Base-by-base conservation (phyloP, 2,888 invertebrate genomes). In the Helleia helle region DNA sequence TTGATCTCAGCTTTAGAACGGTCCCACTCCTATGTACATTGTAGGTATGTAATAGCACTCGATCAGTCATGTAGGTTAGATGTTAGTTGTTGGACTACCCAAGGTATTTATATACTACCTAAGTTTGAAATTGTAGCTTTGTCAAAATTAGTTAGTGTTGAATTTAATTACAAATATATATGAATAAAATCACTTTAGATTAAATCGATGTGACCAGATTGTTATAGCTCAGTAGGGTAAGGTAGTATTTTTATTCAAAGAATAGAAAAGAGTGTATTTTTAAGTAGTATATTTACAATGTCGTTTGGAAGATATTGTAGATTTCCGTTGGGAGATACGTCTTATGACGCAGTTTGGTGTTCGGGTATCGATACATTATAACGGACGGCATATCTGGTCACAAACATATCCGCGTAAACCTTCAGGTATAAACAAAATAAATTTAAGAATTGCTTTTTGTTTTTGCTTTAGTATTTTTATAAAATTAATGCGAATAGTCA, bases 31-130 rank as follows among this genome's bases (percentile, higher is more conserved):
- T 8, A 22, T 8, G 22, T 22, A 22, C n/a, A n/a, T n/a, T 31
- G 34, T 22, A 34, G 34, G 9, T 34, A 34, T 27, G 27, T 27
- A 22, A 27, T 34, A 7, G 34, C 18, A 34, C 22, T 34, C n/a
- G n/a, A n/a, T n/a, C 34, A 34, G 34, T 34, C 34, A 34, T 34
- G 18, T 34, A 34, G 34, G 11, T 18, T 34, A 34, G 18, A 34
- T 11, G 22, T 11, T 34, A 34, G 18, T 22, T 11, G 22, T 11
- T 34, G 11, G 11, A 12, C 34, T 34, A 34, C 8, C 34, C 11
- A 14, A 30, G 15, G 34, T 34, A 34, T 34, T 34, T 8, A 34
- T n/a, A n/a, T n/a, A n/a, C n/a, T n/a, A n/a, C n/a, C 22, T 22
- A 22, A 22, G 22, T 22, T 22, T 18, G 12, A 34, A 22, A 22